Evolutionary conservation across 2,113 vertebrate genomes (phyloP).

Genomic region (Pituophis catenifer): DNA sequence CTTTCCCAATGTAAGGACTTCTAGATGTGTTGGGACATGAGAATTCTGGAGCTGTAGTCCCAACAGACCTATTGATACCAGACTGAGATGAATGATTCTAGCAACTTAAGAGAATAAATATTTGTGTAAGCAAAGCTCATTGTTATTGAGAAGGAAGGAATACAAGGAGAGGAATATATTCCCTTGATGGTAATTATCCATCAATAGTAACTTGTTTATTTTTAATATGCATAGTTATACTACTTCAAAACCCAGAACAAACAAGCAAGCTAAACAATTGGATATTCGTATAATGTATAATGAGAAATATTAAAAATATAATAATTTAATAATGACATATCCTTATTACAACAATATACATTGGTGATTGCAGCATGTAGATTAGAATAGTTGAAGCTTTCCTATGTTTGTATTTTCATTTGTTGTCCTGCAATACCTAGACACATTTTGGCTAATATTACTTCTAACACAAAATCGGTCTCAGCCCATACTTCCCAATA

Average conservation of each 20-base stretch:
- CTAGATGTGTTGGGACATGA: background rate
- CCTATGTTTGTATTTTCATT: background rate
- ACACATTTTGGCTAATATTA: slow-evolving; percentile 16
- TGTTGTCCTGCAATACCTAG: slow-evolving; percentile 3
- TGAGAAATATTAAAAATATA: background rate
- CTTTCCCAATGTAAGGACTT: background rate
- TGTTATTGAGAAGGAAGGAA: background rate
- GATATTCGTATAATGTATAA: background rate
- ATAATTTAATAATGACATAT: background rate
- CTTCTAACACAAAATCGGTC: slow-evolving; percentile 9
- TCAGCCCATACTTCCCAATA: background rate
- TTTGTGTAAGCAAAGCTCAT: background rate
- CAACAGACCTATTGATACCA: background rate
- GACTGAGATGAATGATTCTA: background rate
- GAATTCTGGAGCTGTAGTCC: background rate
- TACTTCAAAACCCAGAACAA: background rate
- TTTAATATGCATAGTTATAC: background rate
- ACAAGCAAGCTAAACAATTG: background rate
- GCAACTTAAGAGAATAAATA: background rate
- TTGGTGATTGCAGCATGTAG: background rate
- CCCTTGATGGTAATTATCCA: background rate
- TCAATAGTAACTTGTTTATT: background rate
- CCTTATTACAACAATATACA: background rate
- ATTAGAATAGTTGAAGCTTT: background rate
- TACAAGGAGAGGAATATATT: background rate